Evolutionary conservation across 2,888 invertebrate genomes (phyloP), one percentile per base, ranked within the genome.

Genomic region (Pristionchus mayeri): DNA sequence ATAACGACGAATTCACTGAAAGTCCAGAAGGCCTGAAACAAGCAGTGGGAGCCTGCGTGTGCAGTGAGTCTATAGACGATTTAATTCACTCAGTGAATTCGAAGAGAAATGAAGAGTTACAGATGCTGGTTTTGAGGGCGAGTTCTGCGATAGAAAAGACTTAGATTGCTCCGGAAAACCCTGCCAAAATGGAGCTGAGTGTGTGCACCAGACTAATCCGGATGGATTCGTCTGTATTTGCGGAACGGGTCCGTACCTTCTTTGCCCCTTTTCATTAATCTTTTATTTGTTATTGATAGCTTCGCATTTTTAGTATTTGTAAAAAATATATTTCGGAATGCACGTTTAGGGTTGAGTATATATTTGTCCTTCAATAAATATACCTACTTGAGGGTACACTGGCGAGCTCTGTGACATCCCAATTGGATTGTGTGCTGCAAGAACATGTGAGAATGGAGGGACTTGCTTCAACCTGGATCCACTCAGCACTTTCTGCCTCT

Each of bases 391-490:
- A 71, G 71, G 71, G 6, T 71, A 30, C 71, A 71, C 44, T 7
- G 71, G 71, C 7, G 4, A 11, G 11, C 44, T 21, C 40, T 71
- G 71, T 24, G 71, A 71, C n/a, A 24, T 44, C 9, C 71, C 40
- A 3, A 37, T 71, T 2, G 67, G 40, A 7, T 9, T 44, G 7
- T 71, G 71, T n/a, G n/a, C 71, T 24, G n/a, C 21, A 4, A 11
- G 7, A 1, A 44, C 40, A 0, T 78, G 76, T 21, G 50, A 50
- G 50, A 78, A 78, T 21, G 76, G 76, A 0, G 76, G 76, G 0
- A 78, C 76, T 9, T 78, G 76, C 50, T 30, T 27, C 76, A 50
- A 78, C 18, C 27, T 48, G 21, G 40, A 78, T n/a, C 76, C 76
- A 0, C 21, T 48, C 30, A 27, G 50, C 50, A 48, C 50, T 3